phyloP scores from a whole-genome alignment of 2,113 vertebrate genomes.

The Atrichornis clamosus region DNA sequence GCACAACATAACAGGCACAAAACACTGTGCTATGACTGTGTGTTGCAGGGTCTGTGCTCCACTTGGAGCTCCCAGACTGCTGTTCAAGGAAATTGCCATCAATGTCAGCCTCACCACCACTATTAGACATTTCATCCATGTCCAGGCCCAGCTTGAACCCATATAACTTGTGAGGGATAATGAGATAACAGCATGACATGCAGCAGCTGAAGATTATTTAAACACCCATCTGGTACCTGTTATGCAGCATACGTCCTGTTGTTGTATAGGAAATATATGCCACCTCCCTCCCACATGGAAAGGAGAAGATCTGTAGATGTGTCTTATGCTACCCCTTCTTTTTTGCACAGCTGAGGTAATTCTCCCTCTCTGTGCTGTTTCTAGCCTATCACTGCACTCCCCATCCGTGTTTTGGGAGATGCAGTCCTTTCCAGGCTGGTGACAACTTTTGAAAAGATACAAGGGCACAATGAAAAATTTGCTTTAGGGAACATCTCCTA shows the following conservation, averaged over 20 bases:
- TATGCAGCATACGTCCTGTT: conserved; percentile 45
- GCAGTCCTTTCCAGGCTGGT: background rate
- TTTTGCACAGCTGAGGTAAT: background rate
- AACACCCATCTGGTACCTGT: conserved; percentile 65
- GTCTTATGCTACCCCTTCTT: background rate
- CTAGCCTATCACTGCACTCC: background rate
- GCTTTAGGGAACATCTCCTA: too few species aligned
- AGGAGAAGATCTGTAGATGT: background rate
- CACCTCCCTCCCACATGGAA: conserved; percentile 53
- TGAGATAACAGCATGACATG: conserved; percentile 65
- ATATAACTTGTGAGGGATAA: conserved; percentile 59
- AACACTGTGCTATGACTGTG: background rate
- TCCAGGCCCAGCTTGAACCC: conserved; percentile 56
- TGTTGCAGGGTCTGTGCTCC: conserved; percentile 20
- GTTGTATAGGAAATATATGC: conserved; percentile 62
- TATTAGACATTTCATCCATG: conserved; percentile 45
- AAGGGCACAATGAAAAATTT: background rate
- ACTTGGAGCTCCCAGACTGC: conserved; percentile 53
- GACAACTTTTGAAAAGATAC: background rate
- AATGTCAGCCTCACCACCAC: conserved; percentile 35
- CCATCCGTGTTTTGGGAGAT: background rate
- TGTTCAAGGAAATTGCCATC: conserved; percentile 64
- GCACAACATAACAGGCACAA: background rate
- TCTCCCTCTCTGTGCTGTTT: background rate
- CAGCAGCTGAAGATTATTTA: conserved; percentile 62